These are phyloP conservation scores for Furcifer pardalis DNA, from an alignment of 2,797 vertebrate species.

Conservation along the genomic window DNA sequence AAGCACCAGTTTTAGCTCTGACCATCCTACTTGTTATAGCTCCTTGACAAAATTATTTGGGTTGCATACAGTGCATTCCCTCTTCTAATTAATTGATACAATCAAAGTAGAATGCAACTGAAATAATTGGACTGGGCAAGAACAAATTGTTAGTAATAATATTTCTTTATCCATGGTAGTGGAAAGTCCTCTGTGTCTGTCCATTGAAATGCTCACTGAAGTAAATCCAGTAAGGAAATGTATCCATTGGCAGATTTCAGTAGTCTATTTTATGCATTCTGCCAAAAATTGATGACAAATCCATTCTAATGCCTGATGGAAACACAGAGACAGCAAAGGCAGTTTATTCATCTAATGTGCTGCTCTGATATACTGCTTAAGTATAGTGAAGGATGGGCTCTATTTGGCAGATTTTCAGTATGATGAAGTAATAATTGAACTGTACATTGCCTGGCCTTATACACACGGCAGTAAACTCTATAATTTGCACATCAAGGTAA, in stretches of 20 bases:
- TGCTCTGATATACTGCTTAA: slow-evolving; percentile 21
- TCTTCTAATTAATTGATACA: slow-evolving; percentile 6
- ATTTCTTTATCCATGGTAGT: slow-evolving; percentile 7
- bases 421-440: slow-evolving; percentile 16
- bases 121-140: neutral
- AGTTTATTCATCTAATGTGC: slow-evolving; percentile 20
- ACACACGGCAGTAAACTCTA: neutral
- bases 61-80: neutral
- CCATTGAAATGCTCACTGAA: slow-evolving; percentile 13
- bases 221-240: slow-evolving; percentile 11
- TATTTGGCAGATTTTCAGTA: neutral
- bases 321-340: neutral
- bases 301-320: slow-evolving; percentile 1
- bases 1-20: neutral
- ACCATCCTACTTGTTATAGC: neutral
- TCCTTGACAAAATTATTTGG: neutral
- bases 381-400: slow-evolving; percentile 13
- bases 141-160: neutral
- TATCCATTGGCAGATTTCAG: slow-evolving; percentile 15
- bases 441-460: neutral
- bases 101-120: neutral
- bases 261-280: slow-evolving; percentile 23
- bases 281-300: slow-evolving; percentile 1
- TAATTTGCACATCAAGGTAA: neutral
- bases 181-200: slow-evolving; percentile 5